Evolutionary conservation across 2,888 invertebrate genomes (phyloP), one percentile per base, ranked within the genome.

Genomic region (Oligia strigilis): DNA sequence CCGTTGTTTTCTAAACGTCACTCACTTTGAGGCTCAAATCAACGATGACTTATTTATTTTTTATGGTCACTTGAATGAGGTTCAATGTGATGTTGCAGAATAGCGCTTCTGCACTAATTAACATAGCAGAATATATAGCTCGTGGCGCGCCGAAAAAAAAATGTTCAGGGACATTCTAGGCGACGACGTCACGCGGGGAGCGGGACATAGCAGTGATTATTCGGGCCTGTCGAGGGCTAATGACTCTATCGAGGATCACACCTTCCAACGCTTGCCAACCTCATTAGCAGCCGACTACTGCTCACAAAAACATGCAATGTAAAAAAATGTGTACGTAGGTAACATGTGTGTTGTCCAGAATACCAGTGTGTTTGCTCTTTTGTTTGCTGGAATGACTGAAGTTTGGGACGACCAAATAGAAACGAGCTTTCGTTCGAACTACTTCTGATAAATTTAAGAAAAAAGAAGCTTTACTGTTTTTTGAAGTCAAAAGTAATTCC

Each of bases 171-270:
- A 40, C 40, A 40, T 40, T 40, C 40, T 40, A 40, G 40, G 5
- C 40, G 40, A 5, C 40, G 40, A 5, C 40, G 40, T 40, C 40
- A 40, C 40, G 40, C 40, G 40, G 40, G 5, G 40, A 40, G 40
- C 40, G 40, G 40, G 40, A 40, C 5, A 6, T 40, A 40, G 40
- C 40, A 40, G 40, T 5, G 40, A 40, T 40, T 23, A n/a, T 58
- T 49, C 14, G 19, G 52, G 4, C 14, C 23, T 46, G 89, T 52
- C 69, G 72, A 84, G 77, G 79, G 86, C 85, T 92, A 91, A 91
- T 90, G 91, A 90, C 88, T 93, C 84, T 90, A 91, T 91, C 90
- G 81, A 87, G 76, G 78, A 29, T 17, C 46, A 55, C 52, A 72
- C 66, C 75, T 72, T 74, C 74, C 70, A 83, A 43, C 14, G 77